These are phyloP conservation scores for Ovis canadensis DNA, from an alignment of 2,113 vertebrate species.

Conservation along the genomic window DNA sequence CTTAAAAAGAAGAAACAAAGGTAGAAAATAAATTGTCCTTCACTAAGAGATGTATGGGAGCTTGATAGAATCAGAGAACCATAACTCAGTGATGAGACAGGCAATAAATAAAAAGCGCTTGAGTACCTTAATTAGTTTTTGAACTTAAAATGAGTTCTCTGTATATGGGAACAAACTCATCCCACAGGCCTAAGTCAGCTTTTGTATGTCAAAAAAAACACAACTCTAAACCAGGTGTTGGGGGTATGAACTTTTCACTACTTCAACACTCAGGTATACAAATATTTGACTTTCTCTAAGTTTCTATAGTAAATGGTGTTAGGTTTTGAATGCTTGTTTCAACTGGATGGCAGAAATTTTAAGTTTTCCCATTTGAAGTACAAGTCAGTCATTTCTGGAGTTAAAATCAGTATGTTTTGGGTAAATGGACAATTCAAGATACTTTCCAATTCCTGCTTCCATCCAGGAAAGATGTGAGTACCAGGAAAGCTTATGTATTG, in stretches of 20 bases:
- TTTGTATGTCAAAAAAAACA: neutral
- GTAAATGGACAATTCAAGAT: neutral
- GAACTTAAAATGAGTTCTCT: neutral
- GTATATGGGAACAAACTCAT: neutral
- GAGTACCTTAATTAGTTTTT: slow-evolving; percentile 17
- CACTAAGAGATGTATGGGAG: neutral
- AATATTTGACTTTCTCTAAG: neutral
- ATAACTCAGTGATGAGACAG: neutral
- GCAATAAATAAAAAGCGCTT: neutral
- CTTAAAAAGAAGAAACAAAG: neutral
- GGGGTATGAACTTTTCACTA: neutral
- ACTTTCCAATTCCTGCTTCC: neutral
- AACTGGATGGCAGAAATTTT: neutral
- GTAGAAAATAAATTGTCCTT: neutral
- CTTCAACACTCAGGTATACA: neutral
- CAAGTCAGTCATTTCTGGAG: neutral
- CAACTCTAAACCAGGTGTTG: neutral
- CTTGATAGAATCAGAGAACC: neutral
- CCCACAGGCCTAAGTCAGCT: neutral
- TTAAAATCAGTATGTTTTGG: neutral
- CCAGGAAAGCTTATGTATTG: neutral
- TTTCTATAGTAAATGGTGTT: neutral
- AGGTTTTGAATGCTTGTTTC: neutral
- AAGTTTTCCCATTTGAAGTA: neutral
- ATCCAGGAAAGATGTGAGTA: neutral